These are phyloP conservation scores for Channa striata DNA, from an alignment of 2,797 vertebrate species.

Conservation along the genomic window DNA sequence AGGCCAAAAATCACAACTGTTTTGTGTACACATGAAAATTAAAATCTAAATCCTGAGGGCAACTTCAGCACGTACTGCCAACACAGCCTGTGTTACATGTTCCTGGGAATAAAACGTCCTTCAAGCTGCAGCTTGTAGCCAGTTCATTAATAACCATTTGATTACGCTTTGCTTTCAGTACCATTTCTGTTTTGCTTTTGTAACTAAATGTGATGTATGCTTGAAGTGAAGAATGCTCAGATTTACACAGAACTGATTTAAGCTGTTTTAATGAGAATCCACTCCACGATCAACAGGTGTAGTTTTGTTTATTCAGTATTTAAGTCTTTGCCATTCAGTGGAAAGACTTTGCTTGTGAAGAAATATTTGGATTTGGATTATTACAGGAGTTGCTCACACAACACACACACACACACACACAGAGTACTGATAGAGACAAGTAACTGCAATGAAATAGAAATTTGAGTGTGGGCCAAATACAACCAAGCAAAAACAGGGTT, in stretches of 20 bases:
- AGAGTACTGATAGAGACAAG: not conserved
- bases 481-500: not conserved
- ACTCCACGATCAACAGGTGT: not conserved
- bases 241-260: not conserved
- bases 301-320: not conserved
- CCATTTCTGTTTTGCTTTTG: not conserved
- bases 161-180: not conserved
- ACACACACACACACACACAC: not conserved
- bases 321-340: not conserved
- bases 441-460: not conserved
- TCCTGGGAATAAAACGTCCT: too few species aligned
- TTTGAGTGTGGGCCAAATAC: slow-evolving; percentile 7
- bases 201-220: not conserved
- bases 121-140: too few species aligned
- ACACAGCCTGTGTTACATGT: too few species aligned
- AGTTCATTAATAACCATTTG: too few species aligned
- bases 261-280: not conserved
- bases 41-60: too few species aligned
- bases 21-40: too few species aligned
- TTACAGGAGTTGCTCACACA: too few species aligned
- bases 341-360: not conserved
- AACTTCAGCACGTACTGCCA: too few species aligned
- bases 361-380: not conserved
- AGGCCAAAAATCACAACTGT: too few species aligned
- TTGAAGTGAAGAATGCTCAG: not conserved